A percentile compares a stretch with the other conserved stretches of the same genome.
Evolutionary conservation across 2,797 vertebrate genomes (phyloP).

Genomic region (Anabas testudineus): DNA sequence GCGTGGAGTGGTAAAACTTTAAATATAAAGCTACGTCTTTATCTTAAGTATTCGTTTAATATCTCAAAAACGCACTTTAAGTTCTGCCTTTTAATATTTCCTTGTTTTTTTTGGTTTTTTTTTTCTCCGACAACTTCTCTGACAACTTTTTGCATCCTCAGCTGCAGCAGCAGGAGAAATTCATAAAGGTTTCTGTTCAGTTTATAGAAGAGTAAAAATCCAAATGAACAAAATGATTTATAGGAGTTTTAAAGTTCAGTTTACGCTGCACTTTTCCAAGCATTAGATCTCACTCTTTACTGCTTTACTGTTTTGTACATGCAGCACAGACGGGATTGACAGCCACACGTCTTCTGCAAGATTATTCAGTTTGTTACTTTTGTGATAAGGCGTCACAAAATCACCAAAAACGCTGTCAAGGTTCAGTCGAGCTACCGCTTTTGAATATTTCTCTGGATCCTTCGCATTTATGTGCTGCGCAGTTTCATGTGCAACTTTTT

Average conservation of each 20-base stretch:
- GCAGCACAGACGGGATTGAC: background rate
- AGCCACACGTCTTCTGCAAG: background rate
- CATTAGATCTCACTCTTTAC: background rate
- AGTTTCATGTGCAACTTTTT: conserved; percentile 1
- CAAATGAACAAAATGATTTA: too few relatives aligned
- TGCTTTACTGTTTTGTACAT: background rate
- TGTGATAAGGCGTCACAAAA: background rate
- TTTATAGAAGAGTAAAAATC: too few relatives aligned
- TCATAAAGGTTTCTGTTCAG: background rate
- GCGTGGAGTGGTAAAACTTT: conserved; percentile 22
- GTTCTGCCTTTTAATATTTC: background rate
- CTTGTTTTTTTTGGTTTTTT: conserved; percentile 7
- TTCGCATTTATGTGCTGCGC: background rate
- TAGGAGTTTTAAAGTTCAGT: background rate
- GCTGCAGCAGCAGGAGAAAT: background rate
- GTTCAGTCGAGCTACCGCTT: background rate
- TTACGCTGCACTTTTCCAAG: conserved; percentile 14
- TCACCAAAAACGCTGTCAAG: background rate
- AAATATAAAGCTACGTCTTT: background rate
- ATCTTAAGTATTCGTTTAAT: background rate
- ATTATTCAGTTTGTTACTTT: background rate
- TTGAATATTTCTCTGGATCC: background rate
- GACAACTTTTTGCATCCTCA: conserved; percentile 20
- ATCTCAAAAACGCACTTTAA: background rate
- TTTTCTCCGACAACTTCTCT: background rate